Conservation (phyloP, 2,797 vertebrate genomes). For the Psittacula echo region DNA sequence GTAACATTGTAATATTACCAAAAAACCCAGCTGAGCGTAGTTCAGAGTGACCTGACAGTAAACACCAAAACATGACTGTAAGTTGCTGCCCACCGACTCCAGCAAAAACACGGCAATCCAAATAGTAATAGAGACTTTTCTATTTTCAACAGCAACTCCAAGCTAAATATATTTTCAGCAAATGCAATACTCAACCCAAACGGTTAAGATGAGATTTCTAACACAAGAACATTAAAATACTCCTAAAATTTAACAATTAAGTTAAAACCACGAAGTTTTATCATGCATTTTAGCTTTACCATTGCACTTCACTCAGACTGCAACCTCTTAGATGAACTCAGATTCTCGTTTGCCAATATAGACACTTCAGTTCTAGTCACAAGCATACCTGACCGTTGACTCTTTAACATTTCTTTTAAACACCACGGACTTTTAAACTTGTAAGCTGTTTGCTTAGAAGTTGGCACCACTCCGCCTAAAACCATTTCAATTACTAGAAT, state of each 20-base stretch:
- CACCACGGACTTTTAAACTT: not conserved
- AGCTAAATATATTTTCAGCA: not conserved
- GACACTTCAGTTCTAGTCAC: not conserved
- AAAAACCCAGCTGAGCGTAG: not conserved
- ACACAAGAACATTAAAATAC: not conserved
- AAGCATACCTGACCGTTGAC: not conserved
- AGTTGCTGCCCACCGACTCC: not conserved
- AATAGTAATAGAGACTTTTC: not conserved
- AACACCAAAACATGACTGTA: not conserved
- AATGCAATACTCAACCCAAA: not conserved
- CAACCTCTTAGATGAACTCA: not conserved
- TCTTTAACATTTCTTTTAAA: not conserved
- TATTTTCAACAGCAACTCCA: not conserved
- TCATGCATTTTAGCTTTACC: not conserved
- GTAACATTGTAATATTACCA: not conserved
- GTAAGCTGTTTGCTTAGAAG: not conserved
- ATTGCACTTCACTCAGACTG: not conserved
- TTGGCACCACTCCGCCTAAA: not conserved
- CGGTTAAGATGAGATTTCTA: not conserved
- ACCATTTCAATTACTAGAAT: not conserved
- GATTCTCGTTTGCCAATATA: not conserved
- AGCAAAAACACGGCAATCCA: not conserved
- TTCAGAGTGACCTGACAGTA: not conserved
- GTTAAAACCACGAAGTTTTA: not conserved
- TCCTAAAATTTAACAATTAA: not conserved